Conservation (phyloP, 1,140 invertebrate genomes). For the Solen grandis region DNA sequence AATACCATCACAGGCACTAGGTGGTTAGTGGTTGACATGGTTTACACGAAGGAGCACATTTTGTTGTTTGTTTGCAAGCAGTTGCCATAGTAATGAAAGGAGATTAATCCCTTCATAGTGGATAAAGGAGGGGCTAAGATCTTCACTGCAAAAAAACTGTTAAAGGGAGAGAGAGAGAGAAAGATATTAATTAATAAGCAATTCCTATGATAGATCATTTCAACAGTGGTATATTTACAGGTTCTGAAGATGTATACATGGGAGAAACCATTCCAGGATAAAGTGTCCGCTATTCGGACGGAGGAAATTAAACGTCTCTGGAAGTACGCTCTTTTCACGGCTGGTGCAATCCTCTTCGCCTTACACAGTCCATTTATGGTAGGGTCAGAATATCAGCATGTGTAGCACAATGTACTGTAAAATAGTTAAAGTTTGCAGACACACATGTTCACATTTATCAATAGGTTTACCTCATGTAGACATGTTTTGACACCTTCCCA, state of each 20-base stretch:
- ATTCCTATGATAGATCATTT: no score
- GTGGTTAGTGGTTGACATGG: no score
- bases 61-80: no score
- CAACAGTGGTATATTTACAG: slow-evolving; percentile 43
- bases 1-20: no score
- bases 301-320: slow-evolving; percentile 81
- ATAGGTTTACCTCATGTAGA: neutral
- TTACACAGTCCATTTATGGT: slow-evolving; percentile 94
- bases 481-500: neutral
- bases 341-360: slow-evolving; percentile 94
- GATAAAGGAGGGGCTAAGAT: no score
- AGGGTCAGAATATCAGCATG: slow-evolving; percentile 40
- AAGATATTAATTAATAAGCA: no score
- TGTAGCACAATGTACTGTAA: neutral
- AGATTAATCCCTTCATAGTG: no score
- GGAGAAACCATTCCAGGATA: slow-evolving; percentile 80
- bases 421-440: neutral
- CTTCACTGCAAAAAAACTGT: no score
- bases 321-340: slow-evolving; percentile 80
- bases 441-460: neutral
- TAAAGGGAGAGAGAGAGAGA: no score
- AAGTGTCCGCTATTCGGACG: slow-evolving; percentile 74
- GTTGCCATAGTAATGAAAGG: no score
- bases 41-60: no score
- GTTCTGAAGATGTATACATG: slow-evolving; percentile 75